A percentile compares a stretch with the other conserved stretches of the same genome.
Evolutionary conservation across 2,888 invertebrate species (phyloP).

Genomic region (Drosophila meridiana): DNA sequence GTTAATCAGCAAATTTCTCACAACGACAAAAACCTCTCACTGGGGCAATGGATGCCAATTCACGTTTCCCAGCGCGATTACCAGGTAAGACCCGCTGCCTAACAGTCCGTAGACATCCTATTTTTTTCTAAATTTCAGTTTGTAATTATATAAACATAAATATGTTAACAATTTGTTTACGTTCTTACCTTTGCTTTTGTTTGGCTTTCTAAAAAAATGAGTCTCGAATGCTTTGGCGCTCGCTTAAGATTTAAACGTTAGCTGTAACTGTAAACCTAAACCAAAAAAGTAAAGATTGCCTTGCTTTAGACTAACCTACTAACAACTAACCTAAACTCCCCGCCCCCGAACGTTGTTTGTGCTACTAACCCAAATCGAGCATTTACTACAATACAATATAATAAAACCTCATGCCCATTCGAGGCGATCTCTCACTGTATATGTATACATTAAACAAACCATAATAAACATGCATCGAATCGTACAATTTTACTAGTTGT

Average conservation of each 20-base stretch:
- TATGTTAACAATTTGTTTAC: slow-evolving; percentile 24
- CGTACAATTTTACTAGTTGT: slow-evolving; percentile 34
- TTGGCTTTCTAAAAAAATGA: slow-evolving; percentile 16
- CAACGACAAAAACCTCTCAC: slow-evolving; percentile 32
- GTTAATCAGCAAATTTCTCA: slow-evolving; percentile 55
- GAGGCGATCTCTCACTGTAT: slow-evolving; percentile 27
- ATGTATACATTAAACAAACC: slow-evolving; percentile 20
- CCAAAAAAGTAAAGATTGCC: slow-evolving; percentile 29
- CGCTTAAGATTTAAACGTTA: slow-evolving; percentile 49
- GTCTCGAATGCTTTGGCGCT: slow-evolving; percentile 52
- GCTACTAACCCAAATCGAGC: slow-evolving; percentile 65
- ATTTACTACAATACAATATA: slow-evolving; percentile 2
- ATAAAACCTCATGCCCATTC: slow-evolving; percentile 23
- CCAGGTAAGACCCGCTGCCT: slow-evolving; percentile 64
- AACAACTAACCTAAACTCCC: slow-evolving; percentile 23
- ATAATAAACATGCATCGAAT: slow-evolving; percentile 21
- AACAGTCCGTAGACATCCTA: slow-evolving; percentile 10
- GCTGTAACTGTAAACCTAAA: slow-evolving; percentile 34
- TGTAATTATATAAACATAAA: slow-evolving; percentile 32
- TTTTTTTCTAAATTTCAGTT: slow-evolving; percentile 37
- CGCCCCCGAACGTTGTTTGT: slow-evolving; percentile 44
- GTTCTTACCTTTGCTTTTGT: slow-evolving; percentile 20
- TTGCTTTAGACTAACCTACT: slow-evolving; percentile 55
- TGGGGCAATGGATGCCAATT: slow-evolving; percentile 71
- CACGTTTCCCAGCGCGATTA: slow-evolving; percentile 67